phyloP scores from a whole-genome alignment of 2,888 invertebrate species.

The Nephrotoma flavescens region DNA sequence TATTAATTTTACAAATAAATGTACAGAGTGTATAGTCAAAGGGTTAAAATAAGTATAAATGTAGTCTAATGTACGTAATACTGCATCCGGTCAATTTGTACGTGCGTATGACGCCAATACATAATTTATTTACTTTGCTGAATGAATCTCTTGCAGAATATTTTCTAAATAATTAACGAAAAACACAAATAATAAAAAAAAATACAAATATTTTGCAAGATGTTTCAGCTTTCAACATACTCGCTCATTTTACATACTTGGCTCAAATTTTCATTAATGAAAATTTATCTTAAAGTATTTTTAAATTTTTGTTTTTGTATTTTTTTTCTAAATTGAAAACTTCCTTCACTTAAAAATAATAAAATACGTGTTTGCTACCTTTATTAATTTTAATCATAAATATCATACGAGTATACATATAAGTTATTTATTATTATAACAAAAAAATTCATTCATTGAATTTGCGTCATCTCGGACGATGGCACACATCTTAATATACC shows the following conservation, averaged over 20 bases:
- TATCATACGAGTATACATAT: not conserved
- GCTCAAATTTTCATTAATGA: not conserved
- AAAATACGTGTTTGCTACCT: not conserved
- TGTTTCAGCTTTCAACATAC: not conserved
- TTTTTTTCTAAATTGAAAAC: not conserved
- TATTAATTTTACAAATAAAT: too few relatives aligned
- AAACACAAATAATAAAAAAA: too few relatives aligned
- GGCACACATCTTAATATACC: too few relatives aligned
- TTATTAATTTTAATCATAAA: not conserved
- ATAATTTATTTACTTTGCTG: not conserved
- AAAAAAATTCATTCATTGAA: not conserved
- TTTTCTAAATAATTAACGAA: not conserved
- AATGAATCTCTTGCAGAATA: not conserved
- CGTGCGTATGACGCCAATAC: not conserved
- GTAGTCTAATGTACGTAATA: not conserved
- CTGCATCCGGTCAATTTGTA: not conserved
- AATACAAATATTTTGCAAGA: not conserved
- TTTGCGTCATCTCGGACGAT: not conserved
- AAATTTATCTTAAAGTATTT: not conserved
- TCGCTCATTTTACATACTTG: not conserved
- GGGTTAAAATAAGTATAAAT: not conserved
- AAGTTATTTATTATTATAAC: not conserved
- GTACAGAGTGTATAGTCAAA: not conserved
- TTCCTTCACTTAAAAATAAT: not conserved
- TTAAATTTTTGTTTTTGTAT: not conserved